Base-by-base conservation (phyloP, 2,797 vertebrate species). In the Tadarida brasiliensis region DNA sequence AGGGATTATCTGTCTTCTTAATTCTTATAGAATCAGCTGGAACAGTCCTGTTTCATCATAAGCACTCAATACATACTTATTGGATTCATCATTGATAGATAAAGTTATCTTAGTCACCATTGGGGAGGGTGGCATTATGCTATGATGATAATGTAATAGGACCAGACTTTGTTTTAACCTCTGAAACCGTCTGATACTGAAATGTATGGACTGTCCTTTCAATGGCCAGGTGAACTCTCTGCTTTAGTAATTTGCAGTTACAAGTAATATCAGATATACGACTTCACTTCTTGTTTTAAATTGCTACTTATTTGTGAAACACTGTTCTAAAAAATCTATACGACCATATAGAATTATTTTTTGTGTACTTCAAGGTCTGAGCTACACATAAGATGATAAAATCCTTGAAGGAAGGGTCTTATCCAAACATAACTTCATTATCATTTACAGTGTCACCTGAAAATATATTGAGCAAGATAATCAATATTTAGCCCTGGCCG, bases 311-410 rank as follows among this genome's bases (percentile, higher is more conserved):
- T 94, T 95, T 91, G 9, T 63, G 56, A 92, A 68, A 87, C 39
- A 35, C 70, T 70, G 51, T 19, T 35, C 7, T 54, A 88, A 92
- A 92, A 84, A 87, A 84, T 94, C 57, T 92, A 87, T 85, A 90
- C 39, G 47, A 59, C 30, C 44, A 39, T n/a, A 35, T 11, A 26
- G 11, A 33, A 39, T 44, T 77, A 5, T 28, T 56, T 90, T 90
- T n/a, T 44, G 3, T 33, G 44, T 57, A 76, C 28, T 90, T 61
- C 39, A 87, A 28, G 67, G 9, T 73, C 56, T 71, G 44, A 93
- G 68, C 54, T 85, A 65, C 5, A 71, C 5, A 0, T 33, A 22
- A 70, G 28, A 39, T 61, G 49, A 85, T 67, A 83, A 65, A 71
- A 44, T 80, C 35, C 16, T 90, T n/a, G 33, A 78, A 87, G 67